Conservation (phyloP, 1,140 invertebrate species). For the Caerostris extrusa region DNA sequence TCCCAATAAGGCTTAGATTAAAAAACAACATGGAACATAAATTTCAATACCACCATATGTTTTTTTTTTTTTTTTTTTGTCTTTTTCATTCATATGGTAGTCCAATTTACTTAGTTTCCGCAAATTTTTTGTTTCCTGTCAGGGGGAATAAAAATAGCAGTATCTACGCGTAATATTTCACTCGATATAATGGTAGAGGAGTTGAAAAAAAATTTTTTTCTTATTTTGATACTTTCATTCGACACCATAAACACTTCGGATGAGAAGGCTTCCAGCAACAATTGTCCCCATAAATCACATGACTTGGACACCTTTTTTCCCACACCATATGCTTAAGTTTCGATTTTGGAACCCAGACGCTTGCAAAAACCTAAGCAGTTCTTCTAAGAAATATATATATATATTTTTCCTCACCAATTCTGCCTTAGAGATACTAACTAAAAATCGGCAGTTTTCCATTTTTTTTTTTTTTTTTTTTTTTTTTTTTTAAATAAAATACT, state of each 20-base stretch:
- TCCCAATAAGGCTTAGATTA: not conserved
- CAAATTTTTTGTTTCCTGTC: not conserved
- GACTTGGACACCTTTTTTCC: not conserved
- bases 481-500: not conserved
- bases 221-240: conserved; percentile 8
- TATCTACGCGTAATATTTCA: not conserved
- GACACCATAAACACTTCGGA: not conserved
- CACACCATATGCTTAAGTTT: not conserved
- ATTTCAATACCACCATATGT: not conserved
- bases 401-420: not conserved
- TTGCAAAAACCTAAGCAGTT: not conserved
- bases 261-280: conserved; percentile 3
- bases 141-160: not conserved
- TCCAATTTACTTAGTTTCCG: not conserved
- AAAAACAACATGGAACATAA: not conserved
- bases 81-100: not conserved
- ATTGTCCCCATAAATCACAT: conserved; percentile 23
- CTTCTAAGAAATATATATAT: not conserved
- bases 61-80: no score
- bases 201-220: not conserved
- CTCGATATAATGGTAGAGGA: not conserved
- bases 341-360: not conserved
- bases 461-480: no score
- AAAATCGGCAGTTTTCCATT: not conserved
- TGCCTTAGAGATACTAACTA: not conserved